Base-by-base conservation (phyloP, 2,797 vertebrate species). In the Lepus townsendii region DNA sequence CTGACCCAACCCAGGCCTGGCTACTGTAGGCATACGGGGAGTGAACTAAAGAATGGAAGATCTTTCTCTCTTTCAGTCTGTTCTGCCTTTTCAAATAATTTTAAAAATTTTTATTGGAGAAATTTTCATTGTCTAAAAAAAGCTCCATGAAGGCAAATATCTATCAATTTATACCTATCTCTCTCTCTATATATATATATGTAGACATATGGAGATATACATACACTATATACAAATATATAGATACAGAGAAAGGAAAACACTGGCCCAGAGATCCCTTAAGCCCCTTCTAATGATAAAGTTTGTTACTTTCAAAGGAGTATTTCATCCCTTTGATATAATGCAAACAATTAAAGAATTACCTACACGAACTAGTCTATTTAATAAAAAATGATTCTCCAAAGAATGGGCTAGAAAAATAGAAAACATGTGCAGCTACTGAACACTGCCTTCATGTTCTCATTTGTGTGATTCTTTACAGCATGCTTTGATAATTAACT, bases 311-410 rank as follows among this genome's bases (percentile, higher is more conserved):
- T 85, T 92, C 47, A 94, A 92, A 88, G 50, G 24, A 88, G 20
- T 54, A 88, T 72, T 77, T 72, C n/a, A 87, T 83, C 42, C 5
- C 32, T 87, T 95, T 63, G 24, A 19, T 27, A 86, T 80, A 93
- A 88, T 32, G 27, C 52, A 95, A 92, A 71, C 10, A 89, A 54
- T 68, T 47, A 94, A 88, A 84, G 88, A 73, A 85, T 79, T 89
- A 93, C 9, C 42, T 88, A 93, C 22, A 71, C 16, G 77, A 86
- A 52, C 26, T 42, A 63, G n/a, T 42, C n/a, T 63, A 52, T 20
- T 93, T 19, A 84, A 80, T 57, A 77, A 84, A 92, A 93, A 89
- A 92, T 60, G 79, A 80, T 63, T 83, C 90, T 73, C 73, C 84
- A 87, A 89, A 75, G 60, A 69, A 68, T 7, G 69, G 52, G 63